Conservation (phyloP, 1,140 invertebrate genomes). For the Nasonia longicornis region DNA sequence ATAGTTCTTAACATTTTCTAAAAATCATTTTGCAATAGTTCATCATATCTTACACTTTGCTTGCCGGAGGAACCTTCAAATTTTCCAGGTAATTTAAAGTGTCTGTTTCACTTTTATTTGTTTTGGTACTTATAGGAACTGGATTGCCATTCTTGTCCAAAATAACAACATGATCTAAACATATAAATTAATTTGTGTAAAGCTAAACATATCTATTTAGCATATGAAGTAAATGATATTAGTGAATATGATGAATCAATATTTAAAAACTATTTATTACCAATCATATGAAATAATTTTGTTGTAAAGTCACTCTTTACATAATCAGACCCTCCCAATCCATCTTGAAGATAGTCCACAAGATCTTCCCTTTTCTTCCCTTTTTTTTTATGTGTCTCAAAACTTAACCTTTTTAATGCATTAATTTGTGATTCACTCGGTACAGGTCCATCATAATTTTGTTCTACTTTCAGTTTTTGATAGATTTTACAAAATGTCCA, state of each 20-base stretch:
- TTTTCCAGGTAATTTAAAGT: slow-evolving; percentile 27
- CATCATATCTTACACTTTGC: slow-evolving; percentile 24
- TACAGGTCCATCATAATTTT: slow-evolving; percentile 18
- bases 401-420: neutral
- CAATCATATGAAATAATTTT: slow-evolving; percentile 12
- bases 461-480: slow-evolving; percentile 19
- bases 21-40: neutral
- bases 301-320: slow-evolving; percentile 1
- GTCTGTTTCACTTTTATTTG: neutral
- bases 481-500: slow-evolving; percentile 39
- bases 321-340: neutral
- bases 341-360: slow-evolving; percentile 13
- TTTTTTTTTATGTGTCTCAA: neutral
- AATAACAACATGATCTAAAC: slow-evolving; percentile 30
- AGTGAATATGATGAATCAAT: neutral
- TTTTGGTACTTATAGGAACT: neutral
- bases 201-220: neutral
- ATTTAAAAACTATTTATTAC: slow-evolving; percentile 1
- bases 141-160: slow-evolving; percentile 17
- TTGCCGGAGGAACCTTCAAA: slow-evolving; percentile 5
- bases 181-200: neutral
- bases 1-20: neutral
- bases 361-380: neutral
- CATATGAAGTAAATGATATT: no score
- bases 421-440: slow-evolving; percentile 6